Base-by-base conservation (phyloP, 2,888 invertebrate genomes). In the Artemia sp. region DNA sequence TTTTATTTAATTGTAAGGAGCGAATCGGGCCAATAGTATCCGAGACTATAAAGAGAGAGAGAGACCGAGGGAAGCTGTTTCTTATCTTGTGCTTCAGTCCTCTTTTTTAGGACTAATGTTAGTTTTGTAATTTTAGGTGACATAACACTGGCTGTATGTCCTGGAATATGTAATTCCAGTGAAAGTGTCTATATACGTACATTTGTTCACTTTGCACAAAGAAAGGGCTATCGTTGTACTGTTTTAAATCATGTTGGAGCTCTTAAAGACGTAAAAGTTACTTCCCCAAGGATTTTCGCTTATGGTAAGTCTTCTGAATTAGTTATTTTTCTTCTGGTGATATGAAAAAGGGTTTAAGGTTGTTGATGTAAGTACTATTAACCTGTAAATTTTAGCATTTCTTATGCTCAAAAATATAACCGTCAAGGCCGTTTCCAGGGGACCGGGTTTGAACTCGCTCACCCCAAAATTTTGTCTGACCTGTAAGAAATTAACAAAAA, bases 201-300 rank as follows among this genome's bases (percentile, higher is more conserved):
- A 19, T 92, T 92, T 79, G 92, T 94, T 11, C 89, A 92, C 77
- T 88, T 91, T 79, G 92, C 92, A 12, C 92, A 92, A 78, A 87
- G 87, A 74, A 88, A 90, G 77, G 94, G 94, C 1, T 94, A 90
- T 80, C 82, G 93, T 73, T 92, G 92, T 78, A 90, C 90, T 7
- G 93, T 94, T 51, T 84, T 95, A 73, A 95, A 95, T 81, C 94
- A 95, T 78, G 87, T 95, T 72, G 95, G 95, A 12, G 92, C 92
- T 7, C 80, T 95, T 69, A 83, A 85, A 74, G 87, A 88, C 78
- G 88, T 93, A 70, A 87, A 87, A 72, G 87, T 95, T 51, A 92
- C 94, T 9, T 85, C 92, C 69, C 85, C 87, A 58, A 82, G 94
- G 75, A 90, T 95, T 76, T 95, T 94, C 79, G 89, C 90, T 67